Conservation (phyloP, 2,797 vertebrate species). For the Coregonus sp. region DNA sequence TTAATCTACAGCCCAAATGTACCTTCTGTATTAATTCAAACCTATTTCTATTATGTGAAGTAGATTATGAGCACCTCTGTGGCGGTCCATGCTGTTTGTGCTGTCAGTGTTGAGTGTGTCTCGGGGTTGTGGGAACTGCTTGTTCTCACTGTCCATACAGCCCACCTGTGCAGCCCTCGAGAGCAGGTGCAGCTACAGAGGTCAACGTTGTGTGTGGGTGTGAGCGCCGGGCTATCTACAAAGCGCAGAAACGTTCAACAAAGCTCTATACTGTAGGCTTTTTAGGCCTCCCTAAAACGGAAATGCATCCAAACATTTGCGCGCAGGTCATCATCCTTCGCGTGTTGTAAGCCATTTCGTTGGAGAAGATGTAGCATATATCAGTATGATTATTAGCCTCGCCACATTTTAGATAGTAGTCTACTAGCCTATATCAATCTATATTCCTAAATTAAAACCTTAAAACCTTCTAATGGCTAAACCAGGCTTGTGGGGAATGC, state of each 20-base stretch:
- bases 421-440: not conserved
- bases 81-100: slow-evolving; percentile 21
- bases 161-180: slow-evolving; percentile 35
- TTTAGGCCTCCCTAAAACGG: not conserved
- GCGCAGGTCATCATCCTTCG: not conserved
- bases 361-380: not conserved
- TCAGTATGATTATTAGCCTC: not conserved
- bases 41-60: not conserved
- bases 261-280: not conserved
- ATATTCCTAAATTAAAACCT: not conserved
- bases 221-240: slow-evolving; percentile 14
- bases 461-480: not conserved
- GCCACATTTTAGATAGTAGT: not conserved
- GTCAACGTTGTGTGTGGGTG: slow-evolving; percentile 36
- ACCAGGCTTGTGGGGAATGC: not conserved
- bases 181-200: slow-evolving; percentile 56
- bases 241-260: slow-evolving; percentile 10
- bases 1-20: not conserved
- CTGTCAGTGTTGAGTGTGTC: slow-evolving; percentile 6
- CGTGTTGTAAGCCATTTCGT: not conserved
- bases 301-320: not conserved
- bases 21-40: not conserved
- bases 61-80: not conserved
- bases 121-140: slow-evolving; percentile 38
- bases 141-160: slow-evolving; percentile 10